These are phyloP conservation scores for Metacarcinus magister DNA, from an alignment of 2,888 invertebrate genomes.

Conservation along the genomic window DNA sequence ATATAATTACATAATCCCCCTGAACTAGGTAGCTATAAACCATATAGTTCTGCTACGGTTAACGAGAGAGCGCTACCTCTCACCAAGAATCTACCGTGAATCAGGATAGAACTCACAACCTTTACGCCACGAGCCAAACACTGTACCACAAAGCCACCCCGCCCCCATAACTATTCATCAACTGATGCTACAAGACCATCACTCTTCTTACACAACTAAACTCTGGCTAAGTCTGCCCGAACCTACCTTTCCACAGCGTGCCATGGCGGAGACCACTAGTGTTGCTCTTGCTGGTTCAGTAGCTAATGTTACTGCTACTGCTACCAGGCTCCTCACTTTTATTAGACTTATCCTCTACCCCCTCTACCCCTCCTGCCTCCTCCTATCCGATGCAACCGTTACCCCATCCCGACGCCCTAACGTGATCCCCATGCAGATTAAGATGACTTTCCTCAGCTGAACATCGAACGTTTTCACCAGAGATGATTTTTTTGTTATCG, in stretches of 20 bases:
- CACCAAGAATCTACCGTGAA: too few species aligned
- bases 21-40: too few species aligned
- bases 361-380: neutral
- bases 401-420: neutral
- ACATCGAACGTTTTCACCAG: neutral
- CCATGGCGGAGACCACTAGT: neutral
- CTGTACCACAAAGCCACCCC: too few species aligned
- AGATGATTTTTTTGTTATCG: neutral
- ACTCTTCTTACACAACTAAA: neutral
- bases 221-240: neutral
- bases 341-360: neutral
- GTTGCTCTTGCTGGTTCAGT: neutral
- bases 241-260: neutral
- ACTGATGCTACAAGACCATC: neutral
- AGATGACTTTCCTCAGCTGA: neutral
- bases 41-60: too few species aligned
- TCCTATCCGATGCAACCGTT: neutral
- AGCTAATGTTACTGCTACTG: neutral
- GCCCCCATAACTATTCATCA: too few species aligned
- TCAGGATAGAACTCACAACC: too few species aligned
- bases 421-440: neutral
- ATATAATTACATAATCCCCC: too few species aligned
- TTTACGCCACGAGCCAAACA: too few species aligned
- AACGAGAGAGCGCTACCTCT: too few species aligned
- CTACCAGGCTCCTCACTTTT: neutral